Evolutionary conservation across 2,113 vertebrate species (phyloP).

Genomic region (Ginglymostoma cirratum): DNA sequence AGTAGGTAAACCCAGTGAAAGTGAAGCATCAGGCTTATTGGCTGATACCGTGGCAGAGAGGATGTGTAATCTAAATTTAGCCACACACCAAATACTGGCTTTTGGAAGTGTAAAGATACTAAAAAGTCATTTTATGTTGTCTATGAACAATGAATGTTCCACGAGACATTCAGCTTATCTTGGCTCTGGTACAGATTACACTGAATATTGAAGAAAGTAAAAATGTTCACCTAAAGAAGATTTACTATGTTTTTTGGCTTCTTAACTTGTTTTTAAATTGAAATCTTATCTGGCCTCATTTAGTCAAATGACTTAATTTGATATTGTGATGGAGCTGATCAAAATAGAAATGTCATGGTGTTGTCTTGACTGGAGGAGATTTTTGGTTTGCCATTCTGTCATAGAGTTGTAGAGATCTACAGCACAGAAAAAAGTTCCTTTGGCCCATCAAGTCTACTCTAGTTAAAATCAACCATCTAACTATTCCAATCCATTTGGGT

Average conservation of each 20-base stretch:
- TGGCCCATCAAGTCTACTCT: too few relatives aligned
- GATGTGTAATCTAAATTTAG: neutral
- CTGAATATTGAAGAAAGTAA: neutral
- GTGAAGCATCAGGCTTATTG: neutral
- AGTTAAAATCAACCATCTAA: too few relatives aligned
- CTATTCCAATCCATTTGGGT: too few relatives aligned
- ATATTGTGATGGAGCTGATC: neutral
- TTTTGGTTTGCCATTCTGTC: neutral
- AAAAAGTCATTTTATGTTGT: neutral
- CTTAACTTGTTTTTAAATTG: neutral
- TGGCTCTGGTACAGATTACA: neutral
- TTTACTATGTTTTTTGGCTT: neutral
- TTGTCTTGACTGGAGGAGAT: neutral
- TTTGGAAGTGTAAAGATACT: neutral
- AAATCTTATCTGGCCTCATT: neutral
- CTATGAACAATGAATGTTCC: neutral
- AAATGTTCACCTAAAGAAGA: neutral
- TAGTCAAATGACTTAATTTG: neutral
- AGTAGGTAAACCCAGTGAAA: neutral
- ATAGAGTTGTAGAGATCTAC: too few relatives aligned
- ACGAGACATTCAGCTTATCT: neutral
- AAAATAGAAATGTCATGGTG: neutral
- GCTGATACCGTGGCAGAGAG: neutral
- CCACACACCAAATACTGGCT: neutral
- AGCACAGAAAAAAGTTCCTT: too few relatives aligned